Conservation (phyloP, 2,888 invertebrate species). For the Caenorhabditis panamensis region DNA sequence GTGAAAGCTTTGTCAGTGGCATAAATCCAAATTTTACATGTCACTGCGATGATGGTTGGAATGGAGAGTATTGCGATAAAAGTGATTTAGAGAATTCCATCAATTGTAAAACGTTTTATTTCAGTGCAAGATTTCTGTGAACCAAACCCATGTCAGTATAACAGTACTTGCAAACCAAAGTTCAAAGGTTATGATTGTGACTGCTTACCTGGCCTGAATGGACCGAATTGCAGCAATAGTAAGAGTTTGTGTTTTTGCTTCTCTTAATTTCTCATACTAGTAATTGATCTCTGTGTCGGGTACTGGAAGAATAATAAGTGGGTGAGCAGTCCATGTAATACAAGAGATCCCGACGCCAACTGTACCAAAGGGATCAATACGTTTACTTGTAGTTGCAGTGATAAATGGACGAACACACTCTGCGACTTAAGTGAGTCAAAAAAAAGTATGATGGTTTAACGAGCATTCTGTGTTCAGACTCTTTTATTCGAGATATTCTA, state of each 20-base stretch:
- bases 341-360: constrained; percentile 44
- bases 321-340: constrained; percentile 49
- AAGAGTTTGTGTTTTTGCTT: neutral
- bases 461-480: too few relatives aligned
- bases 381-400: constrained; percentile 63
- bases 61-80: constrained; percentile 58
- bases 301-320: constrained; percentile 2
- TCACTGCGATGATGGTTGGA: constrained; percentile 61
- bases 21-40: constrained; percentile 51
- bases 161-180: constrained; percentile 57
- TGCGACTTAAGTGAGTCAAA: constrained; percentile 66
- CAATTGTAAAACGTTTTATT: neutral
- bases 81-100: constrained; percentile 26
- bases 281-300: constrained; percentile 58
- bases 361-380: constrained; percentile 52
- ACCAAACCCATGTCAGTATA: constrained; percentile 55
- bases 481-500: constrained; percentile 60
- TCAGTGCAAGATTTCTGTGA: constrained; percentile 59
- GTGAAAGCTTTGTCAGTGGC: constrained; percentile 30
- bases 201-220: constrained; percentile 51
- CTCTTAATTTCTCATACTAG: constrained; percentile 13
- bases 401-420: constrained; percentile 57
- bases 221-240: constrained; percentile 52
- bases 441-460: too few relatives aligned
- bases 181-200: constrained; percentile 59